A percentile compares a stretch with the other conserved stretches of the same genome.
phyloP scores from a whole-genome alignment of 1,140 invertebrate species.

The Tribolium castaneum region DNA sequence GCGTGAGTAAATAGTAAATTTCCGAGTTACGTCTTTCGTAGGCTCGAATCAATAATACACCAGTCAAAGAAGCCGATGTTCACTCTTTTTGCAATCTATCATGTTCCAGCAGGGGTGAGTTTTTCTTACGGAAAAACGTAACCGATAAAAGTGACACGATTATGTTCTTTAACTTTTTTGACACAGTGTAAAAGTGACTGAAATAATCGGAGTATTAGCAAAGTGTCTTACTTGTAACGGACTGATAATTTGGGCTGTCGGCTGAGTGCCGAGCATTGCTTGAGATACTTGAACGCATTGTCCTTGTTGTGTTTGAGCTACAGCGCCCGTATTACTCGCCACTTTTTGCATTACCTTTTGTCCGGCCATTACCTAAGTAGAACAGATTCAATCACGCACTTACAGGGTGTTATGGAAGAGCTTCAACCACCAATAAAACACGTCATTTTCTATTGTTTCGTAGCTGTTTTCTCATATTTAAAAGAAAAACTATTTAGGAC shows the following conservation, averaged over 20 bases:
- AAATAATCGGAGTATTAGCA: conserved; percentile 17
- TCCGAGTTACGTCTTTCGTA: not conserved
- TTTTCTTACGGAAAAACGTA: too few relatives aligned
- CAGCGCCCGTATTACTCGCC: conserved; percentile 62
- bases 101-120: not conserved
- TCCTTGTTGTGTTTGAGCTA: conserved; percentile 64
- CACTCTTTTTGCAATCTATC: not conserved
- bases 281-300: conserved; percentile 77
- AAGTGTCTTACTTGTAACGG: conserved; percentile 67
- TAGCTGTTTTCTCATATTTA: too few relatives aligned
- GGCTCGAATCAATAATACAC: conserved; percentile 7
- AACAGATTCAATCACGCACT: conserved; percentile 41
- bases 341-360: conserved; percentile 72
- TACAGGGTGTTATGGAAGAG: not conserved
- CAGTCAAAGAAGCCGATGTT: not conserved
- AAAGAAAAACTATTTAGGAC: too few relatives aligned
- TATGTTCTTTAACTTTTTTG: not conserved
- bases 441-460: too few relatives aligned
- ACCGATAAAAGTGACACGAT: not conserved
- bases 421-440: too few relatives aligned
- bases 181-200: not conserved
- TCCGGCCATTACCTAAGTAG: conserved; percentile 63
- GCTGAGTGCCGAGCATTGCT: conserved; percentile 70
- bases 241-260: conserved; percentile 73
- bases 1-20: not conserved